Evolutionary conservation across 1,140 invertebrate genomes (phyloP).

Genomic region (Sycophila sp.): DNA sequence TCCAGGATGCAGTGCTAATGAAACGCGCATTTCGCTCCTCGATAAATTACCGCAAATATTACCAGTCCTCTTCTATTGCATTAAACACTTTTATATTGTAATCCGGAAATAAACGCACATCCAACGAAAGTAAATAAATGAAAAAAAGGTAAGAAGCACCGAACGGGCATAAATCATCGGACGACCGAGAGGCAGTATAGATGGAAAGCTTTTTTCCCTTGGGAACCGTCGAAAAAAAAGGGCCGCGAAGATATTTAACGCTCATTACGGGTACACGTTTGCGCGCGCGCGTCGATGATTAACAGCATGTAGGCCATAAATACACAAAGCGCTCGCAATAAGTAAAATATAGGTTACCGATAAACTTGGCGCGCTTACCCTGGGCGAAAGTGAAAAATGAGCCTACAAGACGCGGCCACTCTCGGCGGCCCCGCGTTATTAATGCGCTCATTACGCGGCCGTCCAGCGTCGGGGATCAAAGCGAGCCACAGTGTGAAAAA

Average conservation of each 20-base stretch:
- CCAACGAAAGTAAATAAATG: no score
- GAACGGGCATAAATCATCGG: no score
- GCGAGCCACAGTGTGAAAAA: not conserved
- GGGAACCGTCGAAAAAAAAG: no score
- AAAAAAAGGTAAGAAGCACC: no score
- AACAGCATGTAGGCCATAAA: conserved; percentile 25
- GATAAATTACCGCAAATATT: no score
- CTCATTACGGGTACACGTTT: conserved; percentile 37
- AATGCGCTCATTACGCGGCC: conserved; percentile 3
- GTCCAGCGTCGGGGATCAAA: not conserved
- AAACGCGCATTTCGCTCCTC: no score
- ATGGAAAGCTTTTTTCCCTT: no score
- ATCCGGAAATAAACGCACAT: no score
- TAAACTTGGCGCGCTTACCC: not conserved
- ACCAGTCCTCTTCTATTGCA: no score
- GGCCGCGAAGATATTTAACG: not conserved
- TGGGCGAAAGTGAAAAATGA: conserved; percentile 8
- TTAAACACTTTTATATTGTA: no score
- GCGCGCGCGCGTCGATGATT: conserved; percentile 35
- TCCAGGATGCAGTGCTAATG: no score
- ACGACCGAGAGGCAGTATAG: no score
- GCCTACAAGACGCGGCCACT: not conserved
- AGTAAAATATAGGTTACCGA: not conserved
- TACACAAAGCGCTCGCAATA: conserved; percentile 1
- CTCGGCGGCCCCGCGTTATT: not conserved